These are phyloP conservation scores for Macrochelys suwanniensis DNA, from an alignment of 2,797 vertebrate species.

Conservation along the genomic window DNA sequence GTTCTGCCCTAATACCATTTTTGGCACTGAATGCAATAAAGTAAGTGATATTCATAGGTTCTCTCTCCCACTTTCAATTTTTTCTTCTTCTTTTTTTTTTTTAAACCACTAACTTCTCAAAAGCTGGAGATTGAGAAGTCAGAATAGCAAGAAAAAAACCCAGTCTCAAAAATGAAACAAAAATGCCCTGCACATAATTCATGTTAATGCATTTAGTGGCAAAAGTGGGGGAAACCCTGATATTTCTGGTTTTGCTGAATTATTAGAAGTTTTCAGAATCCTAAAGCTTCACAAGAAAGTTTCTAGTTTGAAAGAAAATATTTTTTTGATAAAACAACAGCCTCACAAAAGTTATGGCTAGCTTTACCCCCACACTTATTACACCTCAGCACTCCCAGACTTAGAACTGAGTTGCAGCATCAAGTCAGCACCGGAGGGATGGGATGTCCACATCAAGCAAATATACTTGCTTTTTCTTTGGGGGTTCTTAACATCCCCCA, in stretches of 20 bases:
- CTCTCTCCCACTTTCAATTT: not conserved
- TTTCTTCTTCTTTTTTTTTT: not conserved
- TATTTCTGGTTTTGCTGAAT: not conserved
- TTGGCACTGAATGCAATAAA: not conserved
- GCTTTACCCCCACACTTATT: not conserved
- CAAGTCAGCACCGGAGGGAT: not conserved
- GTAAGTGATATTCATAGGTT: no score
- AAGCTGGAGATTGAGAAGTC: not conserved
- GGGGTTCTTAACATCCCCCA: not conserved
- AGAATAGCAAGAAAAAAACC: not conserved
- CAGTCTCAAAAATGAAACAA: not conserved
- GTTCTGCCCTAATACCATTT: not conserved
- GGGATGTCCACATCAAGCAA: not conserved
- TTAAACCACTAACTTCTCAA: not conserved
- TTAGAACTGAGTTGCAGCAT: not conserved
- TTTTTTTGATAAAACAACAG: not conserved
- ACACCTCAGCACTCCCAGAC: not conserved
- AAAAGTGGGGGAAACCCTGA: not conserved
- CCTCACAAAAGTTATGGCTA: not conserved
- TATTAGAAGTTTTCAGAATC: not conserved
- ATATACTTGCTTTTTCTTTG: not conserved
- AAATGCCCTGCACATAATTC: not conserved
- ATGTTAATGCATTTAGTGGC: not conserved
- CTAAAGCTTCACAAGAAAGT: not conserved
- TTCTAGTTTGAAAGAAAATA: not conserved